Base-by-base conservation (phyloP, 2,113 vertebrate genomes). In the human (Homo sapiens) region DNA sequence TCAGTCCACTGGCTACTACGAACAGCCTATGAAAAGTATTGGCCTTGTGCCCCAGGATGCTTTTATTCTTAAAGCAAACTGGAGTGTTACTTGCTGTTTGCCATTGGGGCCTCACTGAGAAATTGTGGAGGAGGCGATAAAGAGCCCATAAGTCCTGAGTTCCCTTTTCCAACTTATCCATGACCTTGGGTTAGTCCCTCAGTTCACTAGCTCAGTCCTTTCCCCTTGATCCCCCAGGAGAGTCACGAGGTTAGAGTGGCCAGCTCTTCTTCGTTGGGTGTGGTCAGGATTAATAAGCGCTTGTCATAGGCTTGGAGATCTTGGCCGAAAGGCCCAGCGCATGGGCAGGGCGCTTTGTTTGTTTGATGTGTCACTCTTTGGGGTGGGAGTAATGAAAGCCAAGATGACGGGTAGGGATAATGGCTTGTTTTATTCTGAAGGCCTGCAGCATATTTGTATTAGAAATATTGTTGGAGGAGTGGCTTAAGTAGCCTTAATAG, bases 291-390 rank as follows among this genome's bases (percentile, higher is more conserved):
- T 81, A 64, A 82, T 72, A 89, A 85, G 81, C 75, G 35, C 75
- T 82, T 92, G 92, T 95, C 50, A 35, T 70, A 13, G 83, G 48
- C 8, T 8, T 11, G 38, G 93, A 48, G 85, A 40, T 45, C 73
- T 89, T 55, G 90, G 61, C 64, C 23, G 68, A 43, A 50, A 79
- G 59, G 68, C 64, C 81, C 14, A 4, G 72, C 13, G 0, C 10
- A 3, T 59, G 95, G 96, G 94, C 43, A 50, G 90, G 84, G 92
- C 6, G 8, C 52, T 84, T 38, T 87, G 90, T 72, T n/a, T 93
- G 80, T 48, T 43, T 6, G 75, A 32, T 84, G 94, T 85, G 96
- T 96, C 96, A 89, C 92, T n/a, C 43, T 48, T 16, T 0, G 3
- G 76, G 81, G 86, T 70, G 73, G 96, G 93, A 79, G 73, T 38